These are phyloP conservation scores for Drosophila hydei DNA, from an alignment of 1,140 invertebrate genomes.

Conservation along the genomic window DNA sequence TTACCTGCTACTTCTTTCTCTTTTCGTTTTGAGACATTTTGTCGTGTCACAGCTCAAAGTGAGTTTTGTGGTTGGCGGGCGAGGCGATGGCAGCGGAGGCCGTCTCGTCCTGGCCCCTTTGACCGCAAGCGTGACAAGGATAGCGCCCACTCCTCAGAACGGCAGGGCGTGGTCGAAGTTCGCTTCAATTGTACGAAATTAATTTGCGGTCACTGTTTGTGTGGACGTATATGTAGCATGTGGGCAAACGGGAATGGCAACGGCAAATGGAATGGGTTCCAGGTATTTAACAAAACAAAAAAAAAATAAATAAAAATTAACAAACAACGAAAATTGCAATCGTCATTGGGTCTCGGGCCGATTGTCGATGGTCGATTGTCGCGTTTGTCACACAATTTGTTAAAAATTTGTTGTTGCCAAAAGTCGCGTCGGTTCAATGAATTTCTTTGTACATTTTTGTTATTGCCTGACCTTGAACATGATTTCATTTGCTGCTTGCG, in stretches of 20 bases:
- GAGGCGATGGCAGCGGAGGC: not conserved
- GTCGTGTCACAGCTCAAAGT: slow-evolving; percentile 9
- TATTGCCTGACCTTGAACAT: slow-evolving; percentile 66
- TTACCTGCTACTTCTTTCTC: not conserved
- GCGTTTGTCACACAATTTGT: slow-evolving; percentile 44
- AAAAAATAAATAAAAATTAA: too few relatives aligned
- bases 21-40: slow-evolving; percentile 5
- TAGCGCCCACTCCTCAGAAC: slow-evolving; percentile 4
- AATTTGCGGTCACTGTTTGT: slow-evolving; percentile 62
- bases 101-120: slow-evolving; percentile 2
- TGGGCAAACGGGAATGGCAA: slow-evolving; percentile 25
- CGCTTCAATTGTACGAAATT: slow-evolving; percentile 64
- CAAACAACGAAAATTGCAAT: slow-evolving; percentile 8
- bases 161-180: slow-evolving; percentile 18
- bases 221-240: too few relatives aligned
- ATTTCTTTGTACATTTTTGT: slow-evolving; percentile 51
- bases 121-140: slow-evolving; percentile 48
- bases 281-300: not conserved
- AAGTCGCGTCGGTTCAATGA: slow-evolving; percentile 60
- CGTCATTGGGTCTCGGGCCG: slow-evolving; percentile 1
- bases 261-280: slow-evolving; percentile 8
- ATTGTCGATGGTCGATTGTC: slow-evolving; percentile 21
- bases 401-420: slow-evolving; percentile 59
- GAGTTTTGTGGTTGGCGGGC: not conserved
- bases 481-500: slow-evolving; percentile 45